A percentile compares a stretch with the other conserved stretches of the same genome.
Conservation (phyloP, 2,888 invertebrate species). For the Thecocarcelia acutangulata region DNA sequence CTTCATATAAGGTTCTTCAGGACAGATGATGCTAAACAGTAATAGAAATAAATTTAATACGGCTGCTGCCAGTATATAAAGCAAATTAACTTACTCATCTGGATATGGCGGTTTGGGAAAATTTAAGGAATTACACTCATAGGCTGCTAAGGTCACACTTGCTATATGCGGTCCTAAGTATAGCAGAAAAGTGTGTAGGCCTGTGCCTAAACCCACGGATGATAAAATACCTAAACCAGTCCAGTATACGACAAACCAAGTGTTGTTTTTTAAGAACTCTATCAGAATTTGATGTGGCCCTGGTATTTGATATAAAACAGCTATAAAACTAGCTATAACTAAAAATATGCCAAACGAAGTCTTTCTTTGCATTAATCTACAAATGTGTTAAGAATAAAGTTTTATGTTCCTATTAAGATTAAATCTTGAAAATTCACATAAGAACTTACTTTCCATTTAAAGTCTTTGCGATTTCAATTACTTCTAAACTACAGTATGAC, state of each 20-base stretch:
- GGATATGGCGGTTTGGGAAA: conserved; percentile 99
- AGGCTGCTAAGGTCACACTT: conserved; percentile 97
- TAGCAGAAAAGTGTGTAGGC: conserved; percentile 98
- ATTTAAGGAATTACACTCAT: conserved; percentile 96
- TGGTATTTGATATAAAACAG: conserved; percentile 79
- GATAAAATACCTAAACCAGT: conserved; percentile 96
- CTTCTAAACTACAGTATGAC: conserved; percentile 90
- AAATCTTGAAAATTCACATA: neutral
- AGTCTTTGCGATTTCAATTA: conserved; percentile 84
- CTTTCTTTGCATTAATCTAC: conserved; percentile 79
- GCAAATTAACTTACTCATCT: conserved; percentile 87
- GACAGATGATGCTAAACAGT: conserved; percentile 97
- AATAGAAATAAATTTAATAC: too few species aligned
- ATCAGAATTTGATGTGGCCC: conserved; percentile 80
- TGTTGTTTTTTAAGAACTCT: conserved; percentile 79
- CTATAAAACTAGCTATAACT: conserved; percentile 79
- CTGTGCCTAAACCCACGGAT: conserved; percentile 98
- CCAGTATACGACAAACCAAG: conserved; percentile 88
- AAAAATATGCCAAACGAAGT: conserved; percentile 76
- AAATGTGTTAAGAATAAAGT: conserved; percentile 35
- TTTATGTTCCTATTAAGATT: neutral
- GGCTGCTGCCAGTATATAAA: neutral
- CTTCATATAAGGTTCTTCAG: conserved; percentile 85
- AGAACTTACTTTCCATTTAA: conserved; percentile 84
- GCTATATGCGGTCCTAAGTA: conserved; percentile 99